Evolutionary conservation across 2,113 vertebrate genomes (phyloP).

Genomic region (Colinus virginianus): DNA sequence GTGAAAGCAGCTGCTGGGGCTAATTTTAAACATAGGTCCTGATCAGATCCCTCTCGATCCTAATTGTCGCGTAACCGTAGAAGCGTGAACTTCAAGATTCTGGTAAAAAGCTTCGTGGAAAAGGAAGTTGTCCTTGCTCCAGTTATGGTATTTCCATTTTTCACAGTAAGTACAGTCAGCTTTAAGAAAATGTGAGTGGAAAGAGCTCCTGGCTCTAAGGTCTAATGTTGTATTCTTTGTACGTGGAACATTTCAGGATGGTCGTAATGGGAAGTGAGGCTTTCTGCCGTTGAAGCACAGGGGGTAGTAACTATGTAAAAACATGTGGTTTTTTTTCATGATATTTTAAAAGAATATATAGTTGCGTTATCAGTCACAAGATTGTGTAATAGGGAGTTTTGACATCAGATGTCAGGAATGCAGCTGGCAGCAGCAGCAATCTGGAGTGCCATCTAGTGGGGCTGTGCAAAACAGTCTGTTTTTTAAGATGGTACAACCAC

Average conservation of each 20-base stretch:
- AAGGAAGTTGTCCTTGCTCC: not conserved
- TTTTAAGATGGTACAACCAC: not conserved
- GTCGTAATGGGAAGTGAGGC: fast-evolving
- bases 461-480: not conserved
- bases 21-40: slow-evolving; percentile 73
- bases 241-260: not conserved
- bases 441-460: slow-evolving; percentile 71
- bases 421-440: not conserved
- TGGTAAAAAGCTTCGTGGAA: not conserved
- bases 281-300: not conserved
- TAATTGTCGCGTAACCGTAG: not conserved
- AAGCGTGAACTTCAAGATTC: not conserved
- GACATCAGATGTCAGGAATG: not conserved
- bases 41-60: not conserved
- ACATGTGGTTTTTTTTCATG: not conserved
- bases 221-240: not conserved
- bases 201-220: not conserved
- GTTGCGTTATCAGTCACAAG: not conserved
- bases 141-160: slow-evolving; percentile 72
- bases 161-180: slow-evolving; percentile 62
- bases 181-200: not conserved
- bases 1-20: slow-evolving; percentile 62
- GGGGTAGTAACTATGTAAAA: not conserved
- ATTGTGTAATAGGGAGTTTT: not conserved
- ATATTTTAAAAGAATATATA: not conserved